Base-by-base conservation (phyloP, 2,797 vertebrate genomes). In the Sebastolobus alascanus region DNA sequence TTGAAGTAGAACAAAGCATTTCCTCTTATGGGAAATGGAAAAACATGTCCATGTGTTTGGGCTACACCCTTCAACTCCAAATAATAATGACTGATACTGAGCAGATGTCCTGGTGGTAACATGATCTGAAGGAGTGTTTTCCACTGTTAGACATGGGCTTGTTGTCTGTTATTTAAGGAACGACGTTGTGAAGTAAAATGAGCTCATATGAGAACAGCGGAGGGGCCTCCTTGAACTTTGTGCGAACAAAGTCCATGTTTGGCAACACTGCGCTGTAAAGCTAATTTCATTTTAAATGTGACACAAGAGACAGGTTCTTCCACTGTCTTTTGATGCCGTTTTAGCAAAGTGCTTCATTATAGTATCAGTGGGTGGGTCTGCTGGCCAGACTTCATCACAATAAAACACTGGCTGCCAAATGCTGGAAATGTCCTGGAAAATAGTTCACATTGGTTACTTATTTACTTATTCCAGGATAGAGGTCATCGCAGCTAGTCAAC, bases 61-160 rank as follows among this genome's bases (percentile, higher is more conserved):
- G 50, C 52, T 74, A 35, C 69, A 68, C 35, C 54, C 43, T 63
- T 80, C 50, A 52, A 46, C 7, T 66, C 58, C 9, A 77, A 77
- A 79, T 58, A 67, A 84, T 68, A 73, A 80, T 20, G 33, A 58
- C 35, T 35, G 37, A 86, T 73, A 76, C 18, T 3, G 31, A 80
- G 64, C 82, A 91, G 88, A 89, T 89, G 82, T 83, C 72, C 64
- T 43, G 1, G 4, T 11, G 27, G 69, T 68, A 70, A 82, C 68
- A 13, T 66, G 64, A 78, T 37, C 22, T 22, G 7, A 73, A 63
- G 68, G 59, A 40, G 20, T 14, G 27, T 64, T 67, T 77, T 55
- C 38, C 22, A 54, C 66, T 5, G 29, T 68, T 74, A 40, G n/a
- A 64, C 22, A 27, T 20, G 46, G 10, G 4, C n/a, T 22, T 31